Evolutionary conservation across 2,797 vertebrate species (phyloP), one percentile per base, ranked within the genome.

Genomic region (Enteromius thamalakanensis): DNA sequence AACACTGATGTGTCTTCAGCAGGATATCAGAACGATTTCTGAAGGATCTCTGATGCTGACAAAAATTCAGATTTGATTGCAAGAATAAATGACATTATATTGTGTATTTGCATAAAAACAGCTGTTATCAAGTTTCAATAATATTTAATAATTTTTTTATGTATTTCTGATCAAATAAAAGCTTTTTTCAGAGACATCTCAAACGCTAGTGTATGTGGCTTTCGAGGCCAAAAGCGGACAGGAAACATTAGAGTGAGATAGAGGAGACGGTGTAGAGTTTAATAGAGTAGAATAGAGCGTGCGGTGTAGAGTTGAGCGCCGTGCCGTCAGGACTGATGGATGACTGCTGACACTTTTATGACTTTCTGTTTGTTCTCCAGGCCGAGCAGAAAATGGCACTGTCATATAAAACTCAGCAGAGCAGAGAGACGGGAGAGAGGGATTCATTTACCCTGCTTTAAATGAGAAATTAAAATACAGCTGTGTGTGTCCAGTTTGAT

Each of bases 391-490:
- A 92, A 92, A 91, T 90, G 84, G 88, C 87, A 42, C 85, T 91
- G 90, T 91, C 88, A 84, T 87, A 92, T 92, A 90, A 91, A 92
- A 90, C 89, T 87, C 90, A 90, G 60, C 80, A 45, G 51, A 86
- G 90, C 89, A 82, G 71, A 83, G 37, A 49, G 32, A 72, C 2
- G 7, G 67, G 84, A 23, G 17, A 5, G 58, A 26, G 45, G 32
- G 51, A 76, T 53, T 67, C 12, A 40, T 79, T 12, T 40, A 19
- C 47, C 40, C 32, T 55, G 26, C n/a, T 79, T 69, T 40, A 79
- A 68, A 67, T 49, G 26, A 69, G 47, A 26, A 49, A 69, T 42
- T 11, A 40, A 55, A 40, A 60, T 29, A 37, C 29, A 75, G 19
- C 19, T 81, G 82, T 65, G 81, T 85, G 86, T 88, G 87, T 83